Evolutionary conservation across 2,888 invertebrate genomes (phyloP).

Genomic region (Heliconius sara): DNA sequence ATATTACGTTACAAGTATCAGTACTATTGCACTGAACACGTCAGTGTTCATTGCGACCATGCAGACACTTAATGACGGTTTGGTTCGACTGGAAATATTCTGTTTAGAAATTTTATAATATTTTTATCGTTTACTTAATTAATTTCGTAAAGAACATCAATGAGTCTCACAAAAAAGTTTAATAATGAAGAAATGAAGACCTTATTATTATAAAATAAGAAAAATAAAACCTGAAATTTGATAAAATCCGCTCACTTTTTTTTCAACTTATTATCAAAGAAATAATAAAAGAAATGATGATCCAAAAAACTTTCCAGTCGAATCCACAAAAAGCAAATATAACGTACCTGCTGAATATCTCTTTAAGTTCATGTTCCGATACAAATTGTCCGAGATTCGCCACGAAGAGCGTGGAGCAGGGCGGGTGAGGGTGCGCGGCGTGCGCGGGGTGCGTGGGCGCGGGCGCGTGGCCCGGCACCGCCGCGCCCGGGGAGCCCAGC

Average conservation of each 20-base stretch:
- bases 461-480: constrained; percentile 86
- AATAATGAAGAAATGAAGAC: not conserved
- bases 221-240: not conserved
- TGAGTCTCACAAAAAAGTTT: not conserved
- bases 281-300: not conserved
- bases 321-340: constrained; percentile 28
- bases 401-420: constrained; percentile 99
- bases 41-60: constrained; percentile 56
- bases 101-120: not conserved
- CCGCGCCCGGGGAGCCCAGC: constrained; percentile 94
- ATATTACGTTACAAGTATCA: constrained; percentile 39
- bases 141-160: not conserved
- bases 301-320: constrained; percentile 44
- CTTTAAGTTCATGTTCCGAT: constrained; percentile 99
- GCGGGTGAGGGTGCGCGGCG: constrained; percentile 86
- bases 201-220: not conserved
- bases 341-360: constrained; percentile 96
- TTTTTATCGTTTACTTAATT: not conserved
- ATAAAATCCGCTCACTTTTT: not conserved
- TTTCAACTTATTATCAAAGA: not conserved
- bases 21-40: constrained; percentile 33
- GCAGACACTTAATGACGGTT: constrained; percentile 51
- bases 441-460: constrained; percentile 87
- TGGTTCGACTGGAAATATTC: constrained; percentile 62
- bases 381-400: constrained; percentile 99